Evolutionary conservation across 2,888 invertebrate species (phyloP).

Genomic region (Microctonus brassicae): DNA sequence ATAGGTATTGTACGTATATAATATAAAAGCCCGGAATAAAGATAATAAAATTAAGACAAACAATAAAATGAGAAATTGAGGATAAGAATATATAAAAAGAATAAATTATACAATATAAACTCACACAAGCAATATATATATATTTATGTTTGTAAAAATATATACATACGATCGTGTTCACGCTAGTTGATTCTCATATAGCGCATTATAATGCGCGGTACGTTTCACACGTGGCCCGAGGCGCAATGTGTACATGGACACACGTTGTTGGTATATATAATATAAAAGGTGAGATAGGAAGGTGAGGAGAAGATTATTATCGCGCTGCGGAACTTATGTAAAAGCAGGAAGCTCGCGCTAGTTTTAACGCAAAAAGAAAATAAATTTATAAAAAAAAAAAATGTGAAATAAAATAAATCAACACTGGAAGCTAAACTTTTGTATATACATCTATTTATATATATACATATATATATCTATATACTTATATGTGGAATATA

Average conservation of each 20-base stretch:
- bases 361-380: constrained; percentile 15
- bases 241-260: constrained; percentile 30
- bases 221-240: constrained; percentile 42
- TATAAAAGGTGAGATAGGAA: constrained; percentile 28
- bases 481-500: no score
- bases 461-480: neutral
- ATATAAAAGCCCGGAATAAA: constrained; percentile 5
- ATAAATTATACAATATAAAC: constrained; percentile 37
- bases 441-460: neutral
- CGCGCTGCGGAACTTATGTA: constrained; percentile 40
- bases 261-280: constrained; percentile 15
- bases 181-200: constrained; percentile 2
- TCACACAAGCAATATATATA: neutral
- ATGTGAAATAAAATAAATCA: constrained; percentile 23
- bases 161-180: neutral
- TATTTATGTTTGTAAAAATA: neutral
- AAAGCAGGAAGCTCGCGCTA: constrained; percentile 46
- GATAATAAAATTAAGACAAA: constrained; percentile 20
- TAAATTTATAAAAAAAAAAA: constrained; percentile 16
- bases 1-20: neutral
- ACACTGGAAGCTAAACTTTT: constrained; percentile 9
- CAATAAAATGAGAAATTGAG: constrained; percentile 12
- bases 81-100: constrained; percentile 7
- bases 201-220: constrained; percentile 35
- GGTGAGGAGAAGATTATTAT: constrained; percentile 44